These are phyloP conservation scores for Brachionus rotundiformis DNA, from an alignment of 1,140 invertebrate genomes.

Conservation along the genomic window DNA sequence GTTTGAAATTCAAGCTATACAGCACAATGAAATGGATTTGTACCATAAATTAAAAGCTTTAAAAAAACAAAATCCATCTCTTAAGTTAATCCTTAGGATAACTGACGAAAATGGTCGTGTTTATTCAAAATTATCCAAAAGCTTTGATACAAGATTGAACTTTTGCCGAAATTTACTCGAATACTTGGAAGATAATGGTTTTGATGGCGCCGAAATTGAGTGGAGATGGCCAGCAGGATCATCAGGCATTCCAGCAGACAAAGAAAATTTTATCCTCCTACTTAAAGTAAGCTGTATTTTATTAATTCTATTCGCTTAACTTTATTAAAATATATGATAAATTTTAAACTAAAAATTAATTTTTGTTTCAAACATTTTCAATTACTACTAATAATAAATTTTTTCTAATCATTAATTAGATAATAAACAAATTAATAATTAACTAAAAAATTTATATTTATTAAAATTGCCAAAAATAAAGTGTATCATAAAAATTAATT, in stretches of 20 bases:
- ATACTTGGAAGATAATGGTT: conserved; percentile 85
- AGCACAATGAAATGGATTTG: conserved; percentile 17
- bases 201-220: conserved; percentile 91
- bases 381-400: no score
- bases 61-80: conserved; percentile 86
- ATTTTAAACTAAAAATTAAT: no score
- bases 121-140: conserved; percentile 64
- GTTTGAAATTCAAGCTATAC: conserved; percentile 20
- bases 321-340: no score
- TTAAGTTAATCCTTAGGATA: conserved; percentile 87
- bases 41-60: neutral
- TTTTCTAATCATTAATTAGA: no score
- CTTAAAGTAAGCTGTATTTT: conserved; percentile 71
- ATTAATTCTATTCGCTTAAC: no score
- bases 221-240: conserved; percentile 92
- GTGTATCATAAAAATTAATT: neutral
- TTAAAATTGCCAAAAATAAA: neutral
- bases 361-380: no score
- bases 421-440: no score
- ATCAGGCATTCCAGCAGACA: conserved; percentile 85
- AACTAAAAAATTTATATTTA: no score
- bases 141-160: conserved; percentile 53
- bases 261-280: conserved; percentile 82
- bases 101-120: conserved; percentile 90
- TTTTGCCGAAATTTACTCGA: conserved; percentile 69